Evolutionary conservation across 2,888 invertebrate genomes (phyloP).

Genomic region (Laspeyria flexula): DNA sequence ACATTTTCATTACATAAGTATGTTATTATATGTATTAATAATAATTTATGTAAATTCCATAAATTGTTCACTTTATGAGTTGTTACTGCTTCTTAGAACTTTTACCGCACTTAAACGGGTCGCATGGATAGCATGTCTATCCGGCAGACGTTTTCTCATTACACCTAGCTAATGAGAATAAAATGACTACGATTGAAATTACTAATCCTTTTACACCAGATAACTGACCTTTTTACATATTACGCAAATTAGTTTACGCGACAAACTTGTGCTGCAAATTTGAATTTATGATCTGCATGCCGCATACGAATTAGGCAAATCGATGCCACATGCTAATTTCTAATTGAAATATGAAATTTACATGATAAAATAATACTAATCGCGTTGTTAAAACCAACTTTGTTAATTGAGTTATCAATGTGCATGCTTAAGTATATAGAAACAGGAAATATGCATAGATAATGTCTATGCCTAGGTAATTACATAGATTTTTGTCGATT

Average conservation of each 20-base stretch:
- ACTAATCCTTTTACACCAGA: conserved; percentile 66
- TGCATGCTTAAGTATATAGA: conserved; percentile 7
- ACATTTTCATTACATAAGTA: too few species aligned
- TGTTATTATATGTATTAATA: too few species aligned
- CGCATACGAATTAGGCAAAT: conserved; percentile 26
- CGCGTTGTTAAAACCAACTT: conserved; percentile 19
- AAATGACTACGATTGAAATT: conserved; percentile 70
- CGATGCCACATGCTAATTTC: conserved; percentile 34
- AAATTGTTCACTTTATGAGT: conserved; percentile 1
- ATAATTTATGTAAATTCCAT: background rate
- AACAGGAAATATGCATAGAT: background rate
- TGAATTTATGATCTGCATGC: conserved; percentile 22
- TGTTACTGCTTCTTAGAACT: conserved; percentile 22
- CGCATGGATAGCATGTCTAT: conserved; percentile 40
- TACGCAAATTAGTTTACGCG: conserved; percentile 39
- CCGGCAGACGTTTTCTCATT: conserved; percentile 64
- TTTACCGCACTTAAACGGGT: conserved; percentile 45
- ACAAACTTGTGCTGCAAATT: conserved; percentile 24
- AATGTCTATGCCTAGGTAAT: background rate
- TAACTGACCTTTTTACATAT: conserved; percentile 62
- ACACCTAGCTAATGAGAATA: conserved; percentile 71
- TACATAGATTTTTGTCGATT: background rate
- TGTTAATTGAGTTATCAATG: conserved; percentile 34
- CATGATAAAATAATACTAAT: conserved; percentile 35
- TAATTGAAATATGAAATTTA: conserved; percentile 33